Evolutionary conservation across 2,113 vertebrate genomes (phyloP), one percentile per base, ranked within the genome.

Genomic region (Montifringilla adamsi): DNA sequence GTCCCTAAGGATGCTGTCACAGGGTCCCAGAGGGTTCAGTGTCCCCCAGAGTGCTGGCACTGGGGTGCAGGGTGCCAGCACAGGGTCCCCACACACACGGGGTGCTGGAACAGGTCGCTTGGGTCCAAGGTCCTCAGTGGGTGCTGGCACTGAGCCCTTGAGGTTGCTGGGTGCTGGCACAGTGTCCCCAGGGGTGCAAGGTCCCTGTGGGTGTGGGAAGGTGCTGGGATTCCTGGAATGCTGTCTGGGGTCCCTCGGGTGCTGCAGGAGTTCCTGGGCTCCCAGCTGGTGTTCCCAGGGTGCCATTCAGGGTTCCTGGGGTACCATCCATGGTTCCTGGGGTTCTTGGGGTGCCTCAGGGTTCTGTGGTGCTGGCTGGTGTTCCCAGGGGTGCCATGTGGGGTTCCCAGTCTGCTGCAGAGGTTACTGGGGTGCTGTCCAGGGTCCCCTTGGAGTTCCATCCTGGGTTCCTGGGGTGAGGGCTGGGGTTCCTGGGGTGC

Each of bases 11-110:
- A 24, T 50, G 67, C 14, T 24, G 30, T 35, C 7, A 20, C 5
- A 1, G 59, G 49, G 58, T 72, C 13, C 3, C 6, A 2, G 4
- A 2, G 5, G 27, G 27, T 23, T 13, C 11, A 3, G 26, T 15
- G 22, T 69, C 55, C 72, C 63, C 37, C 18, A 3, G 30, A 9
- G 24, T 50, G 19, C 64, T 64, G 83, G 63, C 11, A 55, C 3
- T 2, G 47, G 35, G 58, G 24, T 35, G 33, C 33, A 6, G 69
- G 26, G 50, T 81, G 81, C 23, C 28, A 31, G 56, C 11, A 23
- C 10, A 7, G 76, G 39, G 50, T 75, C 35, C 49, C 43, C 8
- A 8, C 15, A 28, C 27, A 14, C 59, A 5, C 24, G 3, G 47
- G 60, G 49, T 69, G 68, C 76, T 43, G 69, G 33, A 50, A 46